These are phyloP conservation scores for Pseudobourletiella spinata DNA, from an alignment of 1,140 invertebrate genomes.

Conservation along the genomic window DNA sequence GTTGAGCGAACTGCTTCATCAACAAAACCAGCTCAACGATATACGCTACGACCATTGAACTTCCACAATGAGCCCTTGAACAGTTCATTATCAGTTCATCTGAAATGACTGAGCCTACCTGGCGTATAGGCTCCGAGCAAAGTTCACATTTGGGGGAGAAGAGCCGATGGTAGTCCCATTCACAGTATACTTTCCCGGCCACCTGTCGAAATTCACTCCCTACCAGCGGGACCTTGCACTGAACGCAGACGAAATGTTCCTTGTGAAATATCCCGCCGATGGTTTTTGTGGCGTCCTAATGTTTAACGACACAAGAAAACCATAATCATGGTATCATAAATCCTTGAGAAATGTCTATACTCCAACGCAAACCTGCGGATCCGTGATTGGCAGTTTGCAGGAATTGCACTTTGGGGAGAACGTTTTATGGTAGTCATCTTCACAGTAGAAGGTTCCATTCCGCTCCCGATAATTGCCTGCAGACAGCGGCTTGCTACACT, in stretches of 20 bases:
- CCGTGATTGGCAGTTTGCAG: slow-evolving; percentile 50
- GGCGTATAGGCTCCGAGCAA: slow-evolving; percentile 50
- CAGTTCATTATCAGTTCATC: too few species aligned
- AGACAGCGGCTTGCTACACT: slow-evolving; percentile 10
- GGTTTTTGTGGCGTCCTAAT: slow-evolving; percentile 50
- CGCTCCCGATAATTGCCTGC: slow-evolving; percentile 10
- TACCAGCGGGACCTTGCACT: slow-evolving; percentile 61
- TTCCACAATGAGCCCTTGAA: too few species aligned
- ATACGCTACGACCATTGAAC: too few species aligned
- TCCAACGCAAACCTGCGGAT: not conserved
- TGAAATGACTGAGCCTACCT: slow-evolving; percentile 5
- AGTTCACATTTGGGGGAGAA: slow-evolving; percentile 60
- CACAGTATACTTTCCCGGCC: slow-evolving; percentile 58
- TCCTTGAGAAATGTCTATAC: not conserved
- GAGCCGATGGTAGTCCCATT: slow-evolving; percentile 57
- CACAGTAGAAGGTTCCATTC: slow-evolving; percentile 21
- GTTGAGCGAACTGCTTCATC: too few species aligned
- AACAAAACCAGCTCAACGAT: too few species aligned
- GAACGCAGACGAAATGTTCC: slow-evolving; percentile 73
- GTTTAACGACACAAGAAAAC: too few species aligned
- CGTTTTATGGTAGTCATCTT: slow-evolving; percentile 50
- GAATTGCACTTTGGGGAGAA: slow-evolving; percentile 60
- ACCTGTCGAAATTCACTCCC: slow-evolving; percentile 64
- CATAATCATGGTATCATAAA: too few species aligned
- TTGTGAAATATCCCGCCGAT: slow-evolving; percentile 73